phyloP scores from a whole-genome alignment of 2,888 invertebrate species.

The Cheiracanthium punctorium region DNA sequence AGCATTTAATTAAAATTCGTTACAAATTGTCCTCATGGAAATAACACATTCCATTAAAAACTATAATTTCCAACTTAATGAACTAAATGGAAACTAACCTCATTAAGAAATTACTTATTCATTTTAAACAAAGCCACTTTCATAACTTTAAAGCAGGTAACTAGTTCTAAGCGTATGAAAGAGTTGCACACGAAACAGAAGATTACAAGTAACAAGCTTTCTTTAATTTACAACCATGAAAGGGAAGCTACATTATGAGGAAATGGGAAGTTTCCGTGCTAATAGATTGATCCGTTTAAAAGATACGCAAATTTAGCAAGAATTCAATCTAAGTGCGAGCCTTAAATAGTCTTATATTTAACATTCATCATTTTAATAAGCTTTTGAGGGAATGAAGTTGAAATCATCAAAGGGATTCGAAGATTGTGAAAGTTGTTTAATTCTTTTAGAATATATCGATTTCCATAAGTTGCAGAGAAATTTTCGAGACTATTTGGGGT shows the following conservation, averaged over 20 bases:
- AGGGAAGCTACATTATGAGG: conserved; percentile 24
- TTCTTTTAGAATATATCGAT: no score
- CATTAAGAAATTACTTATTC: conserved; percentile 44
- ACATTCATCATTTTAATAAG: conserved; percentile 56
- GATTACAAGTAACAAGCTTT: background rate
- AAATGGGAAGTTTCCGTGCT: conserved; percentile 57
- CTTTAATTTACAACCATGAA: conserved; percentile 42
- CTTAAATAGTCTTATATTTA: conserved; percentile 47
- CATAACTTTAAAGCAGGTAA: conserved; percentile 25
- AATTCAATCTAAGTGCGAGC: conserved; percentile 41
- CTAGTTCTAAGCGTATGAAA: background rate
- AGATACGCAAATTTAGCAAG: conserved; percentile 13
- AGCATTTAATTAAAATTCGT: no score
- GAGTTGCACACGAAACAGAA: conserved; percentile 24
- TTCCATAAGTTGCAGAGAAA: no score
- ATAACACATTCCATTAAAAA: no score
- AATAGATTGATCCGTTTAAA: conserved; percentile 43
- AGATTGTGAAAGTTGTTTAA: no score
- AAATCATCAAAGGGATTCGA: no score
- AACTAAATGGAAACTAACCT: conserved; percentile 34
- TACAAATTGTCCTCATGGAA: no score
- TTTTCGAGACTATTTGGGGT: no score
- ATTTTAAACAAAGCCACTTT: conserved; percentile 13
- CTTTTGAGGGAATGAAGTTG: background rate
- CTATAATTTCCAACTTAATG: background rate